These are phyloP conservation scores for Gasterosteus nipponicus DNA, from an alignment of 2,113 vertebrate genomes.

Conservation along the genomic window DNA sequence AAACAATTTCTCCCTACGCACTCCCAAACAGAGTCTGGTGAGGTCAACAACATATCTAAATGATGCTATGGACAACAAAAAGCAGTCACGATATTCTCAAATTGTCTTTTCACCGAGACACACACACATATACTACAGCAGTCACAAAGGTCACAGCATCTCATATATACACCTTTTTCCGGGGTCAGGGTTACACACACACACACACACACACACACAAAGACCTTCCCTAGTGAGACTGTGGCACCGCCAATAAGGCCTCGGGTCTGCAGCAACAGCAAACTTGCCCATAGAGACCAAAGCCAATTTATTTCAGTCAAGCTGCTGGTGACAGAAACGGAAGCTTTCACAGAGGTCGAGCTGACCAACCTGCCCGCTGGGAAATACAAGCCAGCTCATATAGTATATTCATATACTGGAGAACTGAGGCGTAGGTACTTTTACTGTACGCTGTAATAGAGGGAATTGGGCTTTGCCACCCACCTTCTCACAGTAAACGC, in stretches of 20 bases:
- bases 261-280: slow-evolving; percentile 63
- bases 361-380: slow-evolving; percentile 68
- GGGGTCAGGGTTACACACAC: slow-evolving; percentile 49
- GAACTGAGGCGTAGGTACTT: slow-evolving; percentile 57
- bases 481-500: background rate
- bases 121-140: slow-evolving; percentile 16
- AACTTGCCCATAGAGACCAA: slow-evolving; percentile 69
- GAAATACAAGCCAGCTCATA: slow-evolving; percentile 69
- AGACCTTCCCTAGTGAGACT: slow-evolving; percentile 35
- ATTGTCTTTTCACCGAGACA: slow-evolving; percentile 28
- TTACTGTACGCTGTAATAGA: slow-evolving; percentile 50
- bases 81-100: slow-evolving; percentile 39
- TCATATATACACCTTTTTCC: slow-evolving; percentile 44
- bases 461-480: slow-evolving; percentile 37
- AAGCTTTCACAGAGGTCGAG: slow-evolving; percentile 77
- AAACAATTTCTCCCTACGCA: slow-evolving; percentile 11
- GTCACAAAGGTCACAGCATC: slow-evolving; percentile 51
- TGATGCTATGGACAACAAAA: background rate
- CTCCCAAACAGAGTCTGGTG: slow-evolving; percentile 35
- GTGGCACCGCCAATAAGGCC: slow-evolving; percentile 62
- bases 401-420: slow-evolving; percentile 63
- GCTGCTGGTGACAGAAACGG: slow-evolving; percentile 74
- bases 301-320: slow-evolving; percentile 79
- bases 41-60: slow-evolving; percentile 29
- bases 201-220: slow-evolving; percentile 11